Percentiles rank a stretch among this genome's conserved stretches.
Evolutionary conservation across 2,113 vertebrate species (phyloP).

Genomic region (Sylvicapra grimmia): DNA sequence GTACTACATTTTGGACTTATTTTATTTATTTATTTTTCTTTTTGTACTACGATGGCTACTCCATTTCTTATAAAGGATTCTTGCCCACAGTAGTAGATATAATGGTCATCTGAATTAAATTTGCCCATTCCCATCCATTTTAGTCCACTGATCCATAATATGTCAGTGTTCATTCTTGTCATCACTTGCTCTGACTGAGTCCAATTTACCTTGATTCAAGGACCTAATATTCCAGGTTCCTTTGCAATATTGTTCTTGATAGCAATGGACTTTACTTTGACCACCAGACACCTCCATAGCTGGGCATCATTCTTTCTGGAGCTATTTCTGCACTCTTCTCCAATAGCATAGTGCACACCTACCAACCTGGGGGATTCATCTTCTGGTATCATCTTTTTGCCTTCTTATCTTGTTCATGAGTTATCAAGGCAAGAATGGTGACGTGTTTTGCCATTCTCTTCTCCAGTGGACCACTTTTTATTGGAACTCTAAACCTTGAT

Average conservation of each 20-base stretch:
- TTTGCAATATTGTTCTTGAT: neutral
- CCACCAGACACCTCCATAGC: neutral
- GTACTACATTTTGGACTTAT: no score
- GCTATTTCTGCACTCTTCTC: neutral
- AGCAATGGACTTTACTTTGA: neutral
- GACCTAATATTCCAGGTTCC: neutral
- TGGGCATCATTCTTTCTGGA: neutral
- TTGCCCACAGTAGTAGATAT: neutral
- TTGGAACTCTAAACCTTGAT: neutral
- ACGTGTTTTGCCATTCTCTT: neutral
- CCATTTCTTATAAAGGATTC: neutral
- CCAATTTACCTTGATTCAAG: neutral
- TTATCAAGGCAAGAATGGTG: neutral
- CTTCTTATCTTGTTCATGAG: neutral
- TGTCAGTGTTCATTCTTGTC: neutral
- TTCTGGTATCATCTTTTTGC: neutral
- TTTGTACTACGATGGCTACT: neutral
- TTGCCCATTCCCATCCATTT: neutral
- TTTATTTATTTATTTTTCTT: neutral
- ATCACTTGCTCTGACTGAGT: neutral
- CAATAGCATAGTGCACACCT: neutral
- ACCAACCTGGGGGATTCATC: neutral
- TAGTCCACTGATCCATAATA: neutral
- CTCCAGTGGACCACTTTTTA: neutral
- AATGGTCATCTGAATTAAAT: neutral